phyloP scores from a whole-genome alignment of 2,797 vertebrate species.

The Austrolebias charrua region DNA sequence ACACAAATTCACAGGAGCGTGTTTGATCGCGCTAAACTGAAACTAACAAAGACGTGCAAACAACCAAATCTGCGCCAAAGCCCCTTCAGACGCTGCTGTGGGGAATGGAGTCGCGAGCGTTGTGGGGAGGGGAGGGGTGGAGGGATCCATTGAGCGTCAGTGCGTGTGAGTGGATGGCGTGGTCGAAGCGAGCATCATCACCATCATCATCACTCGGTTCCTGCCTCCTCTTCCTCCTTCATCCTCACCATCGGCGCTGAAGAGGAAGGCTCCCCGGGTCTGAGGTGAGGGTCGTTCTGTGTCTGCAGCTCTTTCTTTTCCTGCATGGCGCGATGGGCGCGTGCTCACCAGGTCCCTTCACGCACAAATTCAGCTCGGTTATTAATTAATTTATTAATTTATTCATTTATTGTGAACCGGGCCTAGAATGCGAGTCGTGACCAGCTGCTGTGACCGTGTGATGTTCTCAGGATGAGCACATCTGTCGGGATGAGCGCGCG shows the following conservation, averaged over 20 bases:
- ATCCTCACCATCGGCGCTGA: conserved; percentile 47
- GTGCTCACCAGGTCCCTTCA: conserved; percentile 39
- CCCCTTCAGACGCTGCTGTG: conserved; percentile 21
- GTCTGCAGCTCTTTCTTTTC: not conserved
- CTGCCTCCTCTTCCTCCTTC: conserved; percentile 51
- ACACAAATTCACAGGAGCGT: not conserved
- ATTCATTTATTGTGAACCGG: conserved; percentile 42
- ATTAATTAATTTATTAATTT: no score
- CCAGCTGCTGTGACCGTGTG: conserved; percentile 22
- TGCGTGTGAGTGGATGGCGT: conserved; percentile 62
- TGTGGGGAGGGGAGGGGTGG: conserved; percentile 55
- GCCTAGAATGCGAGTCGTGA: conserved; percentile 55
- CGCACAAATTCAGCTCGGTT: conserved; percentile 45
- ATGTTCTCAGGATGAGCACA: conserved; percentile 40
- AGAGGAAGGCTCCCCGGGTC: conserved; percentile 36
- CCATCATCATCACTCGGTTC: conserved; percentile 52
- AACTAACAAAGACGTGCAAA: not conserved
- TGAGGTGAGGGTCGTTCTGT: conserved; percentile 49
- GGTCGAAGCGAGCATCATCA: conserved; percentile 52
- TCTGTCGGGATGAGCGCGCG: conserved; percentile 6
- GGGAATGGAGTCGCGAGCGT: conserved; percentile 20
- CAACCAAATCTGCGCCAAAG: conserved; percentile 33
- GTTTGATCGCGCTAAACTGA: no score
- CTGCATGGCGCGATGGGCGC: conserved; percentile 53
- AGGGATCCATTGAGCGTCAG: conserved; percentile 61